Evolutionary conservation across 2,888 invertebrate genomes (phyloP), one percentile per base, ranked within the genome.

Genomic region (Xestia ashworthii): DNA sequence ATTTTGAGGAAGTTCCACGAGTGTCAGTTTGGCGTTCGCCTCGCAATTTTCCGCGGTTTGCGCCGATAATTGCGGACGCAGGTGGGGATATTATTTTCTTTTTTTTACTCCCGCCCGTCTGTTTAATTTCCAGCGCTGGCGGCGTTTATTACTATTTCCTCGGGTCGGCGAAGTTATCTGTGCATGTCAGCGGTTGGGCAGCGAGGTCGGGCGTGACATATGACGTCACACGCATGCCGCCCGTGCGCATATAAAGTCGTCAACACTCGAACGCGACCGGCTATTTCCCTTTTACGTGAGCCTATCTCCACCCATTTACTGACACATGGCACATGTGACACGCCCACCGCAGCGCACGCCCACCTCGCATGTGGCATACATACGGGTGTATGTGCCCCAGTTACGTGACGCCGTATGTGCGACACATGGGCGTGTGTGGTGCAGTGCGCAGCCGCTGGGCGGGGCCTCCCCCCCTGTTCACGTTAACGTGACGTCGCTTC

Each of bases 51-150:
- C 95, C 94, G 95, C 95, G 95, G 94, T 92, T 94, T 91, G 95
- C 94, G 93, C 93, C 95, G 95, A 96, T 96, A 96, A 96, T 96
- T 96, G 95, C 95, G 94, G 94, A 91, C 94, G 95, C 95, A 96
- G 96, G 96, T 96, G 96, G 92, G 90, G 91, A 92, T 91, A 91
- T 92, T 91, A 89, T 92, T 92, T 90, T 90, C 84, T 89, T 92
- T 88, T 92, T 91, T 91, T 89, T 87, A 87, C 79, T 84, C 85
- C 80, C 78, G 72, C 74, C 88, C 87, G 89, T 89, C 89, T 89
- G 88, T 86, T 90, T 90, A 86, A 91, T 88, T 89, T 89, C 82
- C 71, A 87, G 74, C 71, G 85, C 77, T 76, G 78, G 68, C 78
- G 81, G 85, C 85, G 84, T 86, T 89, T 91, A 88, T 89, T 90